Evolutionary conservation across 2,113 vertebrate species (phyloP), one percentile per base, ranked within the genome.

Genomic region (Mormyrus lacerda): DNA sequence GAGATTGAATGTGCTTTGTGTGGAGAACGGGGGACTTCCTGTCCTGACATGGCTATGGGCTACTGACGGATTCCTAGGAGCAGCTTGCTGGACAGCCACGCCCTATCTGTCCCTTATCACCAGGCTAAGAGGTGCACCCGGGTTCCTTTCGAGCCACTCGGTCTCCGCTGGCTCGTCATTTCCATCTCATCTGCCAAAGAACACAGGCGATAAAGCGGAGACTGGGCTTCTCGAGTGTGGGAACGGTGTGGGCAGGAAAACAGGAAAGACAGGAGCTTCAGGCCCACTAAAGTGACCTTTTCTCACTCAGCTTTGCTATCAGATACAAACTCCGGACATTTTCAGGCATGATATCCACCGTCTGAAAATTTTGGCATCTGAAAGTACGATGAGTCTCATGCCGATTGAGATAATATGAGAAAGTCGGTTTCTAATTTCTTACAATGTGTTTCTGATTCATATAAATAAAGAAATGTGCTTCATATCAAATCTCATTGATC

Each of bases 181-280:
- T 95, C 95, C 94, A 94, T 90, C 89, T 92, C 90, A 87, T 93
- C 88, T 95, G 96, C 97, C 97, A 97, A 96, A 96, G 95, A 93
- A 96, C 96, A 96, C 97, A 96, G 93, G 93, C 89, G 94, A 95
- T 93, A 93, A 95, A 94, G 11, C 90, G 94, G 91, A 93, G 91
- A 91, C 93, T 42, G 90, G 87, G 91, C 90, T 89, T 44, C 47
- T 90, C 84, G 91, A 93, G 93, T 95, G 94, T 95, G 96, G 95
- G 96, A 96, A 96, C 93, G 89, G 42, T 39, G 87, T 89, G 91
- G 93, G 86, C 90, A 83, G 90, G 92, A 91, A 95, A 93, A 94
- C 93, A 91, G 88, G 91, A 89, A 91, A 93, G 91, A 84, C 61
- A 48, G 94, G 92, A 91, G 92, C 91, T 94, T 91, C 93, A 92